Evolutionary conservation across 2,113 vertebrate species (phyloP), one percentile per base, ranked within the genome.

Genomic region (Thinocorus orbignyianus): DNA sequence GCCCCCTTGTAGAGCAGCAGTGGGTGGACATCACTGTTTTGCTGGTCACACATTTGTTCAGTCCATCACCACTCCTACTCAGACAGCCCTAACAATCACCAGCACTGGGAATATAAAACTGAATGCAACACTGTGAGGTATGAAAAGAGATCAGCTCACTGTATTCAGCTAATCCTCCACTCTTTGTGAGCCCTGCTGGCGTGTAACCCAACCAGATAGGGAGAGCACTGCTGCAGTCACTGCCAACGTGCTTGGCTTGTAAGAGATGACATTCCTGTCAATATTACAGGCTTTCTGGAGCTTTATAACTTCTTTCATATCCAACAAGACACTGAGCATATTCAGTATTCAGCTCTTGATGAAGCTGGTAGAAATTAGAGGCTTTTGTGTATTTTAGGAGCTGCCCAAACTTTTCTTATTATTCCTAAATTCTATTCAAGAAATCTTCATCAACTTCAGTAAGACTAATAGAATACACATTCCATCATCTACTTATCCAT

Each of bases 161-260:
- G 35, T 94, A 92, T 91, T 62, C 92, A 94, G 71, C 66, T 90
- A 93, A 91, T 92, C 61, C 70, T 88, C 64, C 49, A 7, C 73
- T 79, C 87, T 90, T 57, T 91, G 84, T 82, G 70, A 10, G 44
- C 84, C 6, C 0, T 86, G 77, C 82, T 81, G 80, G 71, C 9
- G 1, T 54, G 64, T 25, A 57, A 48, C 72, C 62, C 81, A 76
- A 28, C 7, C 60, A 76, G 90, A 55, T 10, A 66, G 73, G 61
- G 81, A 82, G 49, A 82, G 72, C 49, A 39, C 61, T 58, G 77
- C 74, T 91, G 61, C 61, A 92, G 52, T 72, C 78, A 61, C 9
- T 74, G 71, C 44, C 70, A 42, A 37, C 8, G 2, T 6, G 28
- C 46, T 68, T 17, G 26, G 10, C 37, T 49, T 89, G 74, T n/a